Conservation (phyloP, 2,113 vertebrate species). For the Melospiza melodia region DNA sequence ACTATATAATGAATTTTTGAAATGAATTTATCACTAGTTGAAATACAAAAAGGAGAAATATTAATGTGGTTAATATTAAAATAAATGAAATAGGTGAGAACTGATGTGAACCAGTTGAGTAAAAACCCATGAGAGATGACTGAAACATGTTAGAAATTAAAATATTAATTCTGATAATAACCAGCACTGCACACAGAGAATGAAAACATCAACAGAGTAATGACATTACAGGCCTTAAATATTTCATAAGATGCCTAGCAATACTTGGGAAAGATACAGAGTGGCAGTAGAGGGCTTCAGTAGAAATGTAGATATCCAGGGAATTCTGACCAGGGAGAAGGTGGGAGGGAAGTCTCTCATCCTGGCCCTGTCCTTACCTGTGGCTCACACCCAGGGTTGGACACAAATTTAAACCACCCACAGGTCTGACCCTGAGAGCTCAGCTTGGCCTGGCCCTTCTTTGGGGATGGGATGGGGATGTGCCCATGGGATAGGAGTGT, state of each 20-base stretch:
- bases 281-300: not conserved
- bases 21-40: not conserved
- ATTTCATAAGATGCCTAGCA: not conserved
- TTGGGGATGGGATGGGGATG: rapidly evolving
- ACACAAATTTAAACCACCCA: rapidly evolving
- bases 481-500: rapidly evolving
- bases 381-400: not conserved
- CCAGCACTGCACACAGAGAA: not conserved
- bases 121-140: not conserved
- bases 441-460: not conserved
- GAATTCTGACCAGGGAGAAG: not conserved
- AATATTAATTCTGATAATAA: not conserved
- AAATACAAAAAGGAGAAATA: not conserved
- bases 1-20: not conserved
- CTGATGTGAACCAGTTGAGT: not conserved
- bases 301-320: not conserved
- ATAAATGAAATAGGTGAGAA: not conserved
- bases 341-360: not conserved
- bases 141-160: not conserved
- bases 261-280: not conserved
- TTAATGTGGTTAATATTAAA: not conserved
- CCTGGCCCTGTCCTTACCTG: not conserved
- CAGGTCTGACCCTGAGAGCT: not conserved
- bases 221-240: not conserved
- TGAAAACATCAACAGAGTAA: not conserved